Conservation (phyloP, 2,113 vertebrate genomes). For the Zosterops borbonicus region DNA sequence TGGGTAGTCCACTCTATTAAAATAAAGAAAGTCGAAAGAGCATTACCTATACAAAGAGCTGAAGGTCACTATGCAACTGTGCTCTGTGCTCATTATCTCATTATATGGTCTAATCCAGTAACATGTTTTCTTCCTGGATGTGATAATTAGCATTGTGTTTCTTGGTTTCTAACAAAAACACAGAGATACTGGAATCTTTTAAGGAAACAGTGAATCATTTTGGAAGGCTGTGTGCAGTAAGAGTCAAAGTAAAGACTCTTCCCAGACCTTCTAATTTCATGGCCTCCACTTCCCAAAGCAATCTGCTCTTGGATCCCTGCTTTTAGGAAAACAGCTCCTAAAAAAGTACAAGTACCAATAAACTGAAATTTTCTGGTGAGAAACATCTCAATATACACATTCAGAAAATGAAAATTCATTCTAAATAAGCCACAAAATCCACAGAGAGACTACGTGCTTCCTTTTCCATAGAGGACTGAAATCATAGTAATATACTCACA, state of each 20-base stretch:
- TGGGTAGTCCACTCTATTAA: neutral
- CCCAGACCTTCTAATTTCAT: neutral
- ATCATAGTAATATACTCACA: conserved; percentile 31
- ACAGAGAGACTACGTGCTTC: neutral
- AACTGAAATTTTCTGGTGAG: neutral
- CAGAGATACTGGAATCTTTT: conserved; percentile 14
- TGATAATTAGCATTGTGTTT: conserved; percentile 18
- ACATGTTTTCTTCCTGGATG: neutral
- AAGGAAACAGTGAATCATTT: conserved; percentile 50
- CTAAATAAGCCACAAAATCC: conserved; percentile 45
- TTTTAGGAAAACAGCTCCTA: neutral
- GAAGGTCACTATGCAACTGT: neutral
- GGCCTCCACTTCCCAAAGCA: neutral
- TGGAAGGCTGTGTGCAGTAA: neutral
- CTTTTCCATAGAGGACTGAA: conserved; percentile 5
- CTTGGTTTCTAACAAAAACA: conserved; percentile 27
- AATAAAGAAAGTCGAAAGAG: neutral
- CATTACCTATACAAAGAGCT: neutral
- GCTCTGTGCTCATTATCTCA: conserved; percentile 14
- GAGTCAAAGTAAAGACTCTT: neutral
- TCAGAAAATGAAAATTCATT: conserved; percentile 35
- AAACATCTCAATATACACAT: neutral
- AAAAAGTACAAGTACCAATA: neutral
- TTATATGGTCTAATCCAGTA: neutral
- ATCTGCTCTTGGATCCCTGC: neutral